phyloP scores from a whole-genome alignment of 2,888 invertebrate genomes.

The Napeogenes sylphis region DNA sequence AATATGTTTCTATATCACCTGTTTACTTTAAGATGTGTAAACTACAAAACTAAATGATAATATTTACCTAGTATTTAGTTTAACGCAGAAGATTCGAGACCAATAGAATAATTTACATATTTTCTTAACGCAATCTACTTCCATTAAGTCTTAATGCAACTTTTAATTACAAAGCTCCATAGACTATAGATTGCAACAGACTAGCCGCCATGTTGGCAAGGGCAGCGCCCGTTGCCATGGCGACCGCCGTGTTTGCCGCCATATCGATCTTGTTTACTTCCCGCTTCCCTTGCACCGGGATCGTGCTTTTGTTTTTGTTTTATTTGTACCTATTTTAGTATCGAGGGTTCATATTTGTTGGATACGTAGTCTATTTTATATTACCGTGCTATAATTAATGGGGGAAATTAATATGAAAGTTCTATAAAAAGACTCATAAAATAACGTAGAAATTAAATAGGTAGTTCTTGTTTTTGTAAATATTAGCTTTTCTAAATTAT shows the following conservation, averaged over 20 bases:
- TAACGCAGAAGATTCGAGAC: background rate
- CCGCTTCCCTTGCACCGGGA: slow-evolving; percentile 36
- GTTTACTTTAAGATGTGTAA: no score
- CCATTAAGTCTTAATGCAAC: background rate
- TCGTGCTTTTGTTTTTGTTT: slow-evolving; percentile 25
- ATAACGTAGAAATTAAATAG: no score
- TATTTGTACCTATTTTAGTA: slow-evolving; percentile 16
- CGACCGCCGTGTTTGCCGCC: slow-evolving; percentile 76
- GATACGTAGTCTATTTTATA: background rate
- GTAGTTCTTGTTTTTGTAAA: no score
- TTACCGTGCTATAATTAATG: background rate
- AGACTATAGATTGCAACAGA: slow-evolving; percentile 11
- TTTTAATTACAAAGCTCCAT: slow-evolving; percentile 6
- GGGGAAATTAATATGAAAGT: no score
- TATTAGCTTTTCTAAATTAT: no score
- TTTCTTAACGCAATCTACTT: background rate
- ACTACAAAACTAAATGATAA: no score
- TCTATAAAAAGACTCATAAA: no score
- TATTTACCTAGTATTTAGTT: no score
- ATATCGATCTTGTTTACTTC: slow-evolving; percentile 72
- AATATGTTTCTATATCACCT: no score
- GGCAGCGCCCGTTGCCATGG: slow-evolving; percentile 60
- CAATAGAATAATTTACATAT: background rate
- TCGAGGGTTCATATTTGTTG: slow-evolving; percentile 5
- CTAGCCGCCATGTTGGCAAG: slow-evolving; percentile 28